These are phyloP conservation scores for Salvelinus fontinalis DNA, from an alignment of 2,113 vertebrate genomes.

Conservation along the genomic window DNA sequence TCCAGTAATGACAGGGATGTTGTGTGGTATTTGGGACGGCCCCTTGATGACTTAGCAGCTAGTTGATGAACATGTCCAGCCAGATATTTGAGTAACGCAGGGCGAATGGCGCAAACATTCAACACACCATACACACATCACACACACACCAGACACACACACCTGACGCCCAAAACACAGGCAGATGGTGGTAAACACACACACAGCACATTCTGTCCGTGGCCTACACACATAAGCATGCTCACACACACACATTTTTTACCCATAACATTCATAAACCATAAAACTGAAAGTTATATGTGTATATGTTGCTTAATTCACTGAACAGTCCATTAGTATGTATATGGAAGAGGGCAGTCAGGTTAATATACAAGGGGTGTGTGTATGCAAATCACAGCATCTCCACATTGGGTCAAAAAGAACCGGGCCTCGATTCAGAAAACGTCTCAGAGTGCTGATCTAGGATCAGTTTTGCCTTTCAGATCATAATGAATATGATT, in stretches of 20 bases:
- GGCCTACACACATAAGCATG: not conserved
- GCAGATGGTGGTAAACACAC: slow-evolving; percentile 5
- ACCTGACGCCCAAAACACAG: not conserved
- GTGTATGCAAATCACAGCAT: too few species aligned
- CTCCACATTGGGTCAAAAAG: not conserved
- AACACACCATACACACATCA: slow-evolving; percentile 1
- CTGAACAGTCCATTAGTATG: not conserved
- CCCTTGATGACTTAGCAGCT: slow-evolving; percentile 47
- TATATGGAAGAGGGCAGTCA: not conserved
- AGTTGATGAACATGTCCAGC: slow-evolving; percentile 58
- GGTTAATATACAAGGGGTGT: not conserved
- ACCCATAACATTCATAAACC: not conserved
- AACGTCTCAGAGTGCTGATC: too few species aligned
- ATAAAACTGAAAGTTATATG: not conserved
- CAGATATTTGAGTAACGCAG: slow-evolving; percentile 37
- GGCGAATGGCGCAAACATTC: slow-evolving; percentile 25
- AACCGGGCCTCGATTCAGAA: too few species aligned
- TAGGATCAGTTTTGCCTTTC: too few species aligned
- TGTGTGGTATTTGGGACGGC: slow-evolving; percentile 44
- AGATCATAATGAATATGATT: too few species aligned
- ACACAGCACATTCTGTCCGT: not conserved
- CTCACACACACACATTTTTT: too few species aligned
- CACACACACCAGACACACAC: not conserved
- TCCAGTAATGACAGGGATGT: slow-evolving; percentile 47
- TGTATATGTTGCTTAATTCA: not conserved